A percentile compares a stretch with the other conserved stretches of the same genome.
Evolutionary conservation across 2,113 vertebrate genomes (phyloP).

Genomic region (Amblyopsis rosae): DNA sequence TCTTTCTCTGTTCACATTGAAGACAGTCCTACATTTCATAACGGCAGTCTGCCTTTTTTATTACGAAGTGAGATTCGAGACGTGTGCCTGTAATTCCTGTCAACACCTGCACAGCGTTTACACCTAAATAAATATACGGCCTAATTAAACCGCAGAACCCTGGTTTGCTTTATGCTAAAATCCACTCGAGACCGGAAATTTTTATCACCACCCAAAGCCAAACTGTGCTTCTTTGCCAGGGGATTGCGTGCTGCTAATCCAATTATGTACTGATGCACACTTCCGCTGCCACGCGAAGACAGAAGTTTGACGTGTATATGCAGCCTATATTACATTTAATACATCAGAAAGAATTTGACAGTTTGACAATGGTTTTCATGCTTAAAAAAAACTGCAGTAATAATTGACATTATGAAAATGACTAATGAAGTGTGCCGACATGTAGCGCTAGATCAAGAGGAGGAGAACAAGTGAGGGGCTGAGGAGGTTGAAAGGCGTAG

Average conservation of each 20-base stretch:
- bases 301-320: neutral
- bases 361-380: constrained; percentile 16
- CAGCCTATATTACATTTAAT: too few relatives aligned
- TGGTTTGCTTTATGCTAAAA: constrained; percentile 13
- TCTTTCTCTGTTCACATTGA: neutral
- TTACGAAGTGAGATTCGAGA: too few relatives aligned
- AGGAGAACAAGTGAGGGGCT: constrained; percentile 38
- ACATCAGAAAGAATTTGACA: neutral
- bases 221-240: neutral
- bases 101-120: too few relatives aligned
- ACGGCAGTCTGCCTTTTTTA: too few relatives aligned
- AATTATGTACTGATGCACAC: neutral
- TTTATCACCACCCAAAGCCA: constrained; percentile 22
- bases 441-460: constrained; percentile 6
- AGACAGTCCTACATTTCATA: too few relatives aligned
- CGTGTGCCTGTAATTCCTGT: too few relatives aligned
- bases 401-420: neutral
- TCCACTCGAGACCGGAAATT: constrained; percentile 12
- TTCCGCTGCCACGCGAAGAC: neutral
- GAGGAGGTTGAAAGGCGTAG: constrained; percentile 33
- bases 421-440: neutral
- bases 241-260: neutral
- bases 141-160: constrained; percentile 6
- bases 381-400: neutral
- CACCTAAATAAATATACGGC: neutral